These are phyloP conservation scores for Cathartes aura DNA, from an alignment of 2,113 vertebrate genomes.

Conservation along the genomic window DNA sequence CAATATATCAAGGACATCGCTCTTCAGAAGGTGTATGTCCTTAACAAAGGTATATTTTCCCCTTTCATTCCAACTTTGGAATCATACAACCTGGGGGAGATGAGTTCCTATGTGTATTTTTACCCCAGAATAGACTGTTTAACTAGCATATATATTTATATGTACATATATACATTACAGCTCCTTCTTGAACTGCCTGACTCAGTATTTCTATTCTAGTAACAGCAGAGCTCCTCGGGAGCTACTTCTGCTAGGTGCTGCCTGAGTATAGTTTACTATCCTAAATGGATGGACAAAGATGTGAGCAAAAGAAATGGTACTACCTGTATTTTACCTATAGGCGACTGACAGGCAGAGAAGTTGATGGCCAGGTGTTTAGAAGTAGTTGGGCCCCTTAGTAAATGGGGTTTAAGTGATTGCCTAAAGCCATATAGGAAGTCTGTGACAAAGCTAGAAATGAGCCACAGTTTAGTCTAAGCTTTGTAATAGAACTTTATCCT, in stretches of 20 bases:
- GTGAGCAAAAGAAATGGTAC: not conserved
- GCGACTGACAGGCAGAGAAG: not conserved
- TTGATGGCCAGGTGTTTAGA: not conserved
- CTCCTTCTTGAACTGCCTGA: not conserved
- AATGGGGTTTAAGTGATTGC: not conserved
- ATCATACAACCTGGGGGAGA: not conserved
- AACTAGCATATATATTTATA: not conserved
- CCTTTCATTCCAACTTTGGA: not conserved
- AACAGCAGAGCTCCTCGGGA: not conserved
- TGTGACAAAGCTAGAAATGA: not conserved
- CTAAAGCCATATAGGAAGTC: not conserved
- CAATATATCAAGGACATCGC: not conserved
- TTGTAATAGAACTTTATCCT: not conserved
- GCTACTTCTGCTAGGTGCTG: not conserved
- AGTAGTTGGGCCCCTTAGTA: not conserved
- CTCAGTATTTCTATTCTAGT: not conserved
- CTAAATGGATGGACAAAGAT: not conserved
- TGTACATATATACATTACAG: not conserved
- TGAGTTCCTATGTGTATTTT: not conserved
- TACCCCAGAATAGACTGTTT: not conserved
- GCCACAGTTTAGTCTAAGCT: not conserved
- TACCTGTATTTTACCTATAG: not conserved
- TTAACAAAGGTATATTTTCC: not conserved
- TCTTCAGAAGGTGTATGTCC: not conserved
- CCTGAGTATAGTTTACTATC: not conserved